Conservation (phyloP, 2,888 invertebrate species). For the Sisyra nigra region DNA sequence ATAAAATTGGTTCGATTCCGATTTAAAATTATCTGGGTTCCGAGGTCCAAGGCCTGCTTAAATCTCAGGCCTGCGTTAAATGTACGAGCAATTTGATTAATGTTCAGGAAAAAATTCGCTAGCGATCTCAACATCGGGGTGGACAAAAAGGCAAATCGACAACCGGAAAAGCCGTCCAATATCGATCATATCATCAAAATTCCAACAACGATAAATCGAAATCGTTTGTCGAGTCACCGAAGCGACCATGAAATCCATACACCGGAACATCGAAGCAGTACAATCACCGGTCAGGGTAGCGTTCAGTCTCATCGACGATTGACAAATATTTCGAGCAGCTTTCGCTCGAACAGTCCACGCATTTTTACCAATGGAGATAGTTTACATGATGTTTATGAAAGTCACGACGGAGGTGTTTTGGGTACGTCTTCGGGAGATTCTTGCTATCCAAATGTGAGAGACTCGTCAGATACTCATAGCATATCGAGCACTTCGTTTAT, state of each 20-base stretch:
- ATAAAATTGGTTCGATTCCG: not conserved
- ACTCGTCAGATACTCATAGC: slow-evolving; percentile 62
- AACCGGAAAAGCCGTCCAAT: slow-evolving; percentile 19
- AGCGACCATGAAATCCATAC: slow-evolving; percentile 47
- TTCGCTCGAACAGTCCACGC: slow-evolving; percentile 16
- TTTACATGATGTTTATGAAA: slow-evolving; percentile 13
- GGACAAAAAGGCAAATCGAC: slow-evolving; percentile 16
- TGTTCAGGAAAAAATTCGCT: slow-evolving; percentile 33
- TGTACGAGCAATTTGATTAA: not conserved
- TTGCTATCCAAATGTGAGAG: slow-evolving; percentile 12
- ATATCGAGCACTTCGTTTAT: slow-evolving; percentile 74
- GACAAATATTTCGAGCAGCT: slow-evolving; percentile 12
- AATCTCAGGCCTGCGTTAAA: slow-evolving; percentile 7
- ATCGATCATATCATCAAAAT: slow-evolving; percentile 25
- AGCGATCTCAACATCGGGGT: slow-evolving; percentile 38
- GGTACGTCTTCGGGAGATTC: not conserved
- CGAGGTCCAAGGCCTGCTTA: not conserved
- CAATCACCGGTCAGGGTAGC: too few relatives aligned
- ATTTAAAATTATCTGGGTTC: not conserved
- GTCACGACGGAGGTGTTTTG: slow-evolving; percentile 10
- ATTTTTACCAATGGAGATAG: slow-evolving; percentile 10
- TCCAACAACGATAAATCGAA: slow-evolving; percentile 15
- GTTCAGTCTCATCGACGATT: slow-evolving; percentile 4
- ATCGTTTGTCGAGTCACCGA: slow-evolving; percentile 34
- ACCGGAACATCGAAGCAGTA: slow-evolving; percentile 33